phyloP scores from a whole-genome alignment of 1,140 invertebrate genomes.

The Drosophila nasuta region DNA sequence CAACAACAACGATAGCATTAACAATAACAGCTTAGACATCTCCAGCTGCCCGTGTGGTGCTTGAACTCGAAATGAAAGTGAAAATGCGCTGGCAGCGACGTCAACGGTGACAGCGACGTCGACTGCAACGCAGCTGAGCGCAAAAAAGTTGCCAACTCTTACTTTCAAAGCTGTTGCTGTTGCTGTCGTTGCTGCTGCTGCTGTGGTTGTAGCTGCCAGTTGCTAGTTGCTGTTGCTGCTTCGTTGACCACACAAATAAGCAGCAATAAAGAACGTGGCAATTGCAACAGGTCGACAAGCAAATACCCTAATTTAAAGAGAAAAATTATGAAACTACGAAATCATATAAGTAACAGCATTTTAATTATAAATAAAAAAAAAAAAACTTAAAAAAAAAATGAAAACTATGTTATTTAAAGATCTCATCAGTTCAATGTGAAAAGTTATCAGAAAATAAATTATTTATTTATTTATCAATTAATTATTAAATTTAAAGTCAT shows the following conservation, averaged over 20 bases:
- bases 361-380: no score
- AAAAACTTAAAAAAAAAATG: neutral
- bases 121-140: constrained; percentile 59
- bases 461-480: no score
- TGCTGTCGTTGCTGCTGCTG: constrained; percentile 38
- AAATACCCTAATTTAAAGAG: constrained; percentile 10
- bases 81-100: constrained; percentile 58
- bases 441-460: no score
- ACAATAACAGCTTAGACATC: constrained; percentile 20
- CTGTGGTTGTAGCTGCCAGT: constrained; percentile 9
- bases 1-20: constrained; percentile 30
- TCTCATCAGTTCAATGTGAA: no score
- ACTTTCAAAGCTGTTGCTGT: constrained; percentile 61
- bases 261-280: constrained; percentile 14
- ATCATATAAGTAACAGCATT: no score
- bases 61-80: constrained; percentile 83
- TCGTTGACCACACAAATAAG: constrained; percentile 44
- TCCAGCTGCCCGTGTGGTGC: constrained; percentile 66
- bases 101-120: constrained; percentile 5
- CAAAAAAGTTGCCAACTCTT: constrained; percentile 68
- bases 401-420: no score
- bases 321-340: neutral
- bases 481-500: no score
- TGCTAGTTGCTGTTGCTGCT: constrained; percentile 35
- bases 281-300: neutral